phyloP scores from a whole-genome alignment of 2,113 vertebrate genomes.

The Coracopsis vasa region DNA sequence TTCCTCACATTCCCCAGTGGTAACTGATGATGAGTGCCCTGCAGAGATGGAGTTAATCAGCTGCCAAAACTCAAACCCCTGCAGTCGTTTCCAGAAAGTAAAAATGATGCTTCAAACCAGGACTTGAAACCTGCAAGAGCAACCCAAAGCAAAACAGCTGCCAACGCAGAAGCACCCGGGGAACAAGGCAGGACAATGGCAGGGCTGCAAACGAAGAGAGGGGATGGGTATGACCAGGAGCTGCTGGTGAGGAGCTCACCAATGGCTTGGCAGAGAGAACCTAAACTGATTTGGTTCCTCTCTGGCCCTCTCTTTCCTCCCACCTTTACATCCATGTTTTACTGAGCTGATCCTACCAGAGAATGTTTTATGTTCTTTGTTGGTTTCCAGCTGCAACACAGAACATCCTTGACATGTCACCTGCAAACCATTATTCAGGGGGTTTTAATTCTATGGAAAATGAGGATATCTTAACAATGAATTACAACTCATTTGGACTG shows the following conservation, averaged over 20 bases:
- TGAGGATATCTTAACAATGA: background rate
- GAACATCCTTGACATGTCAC: background rate
- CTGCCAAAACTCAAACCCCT: slow-evolving; percentile 14
- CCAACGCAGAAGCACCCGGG: background rate
- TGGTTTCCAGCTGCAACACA: background rate
- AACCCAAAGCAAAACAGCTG: background rate
- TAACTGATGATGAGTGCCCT: background rate
- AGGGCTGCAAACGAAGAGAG: background rate
- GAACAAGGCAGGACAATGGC: accelerated
- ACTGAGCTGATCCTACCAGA: background rate
- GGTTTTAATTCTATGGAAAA: slow-evolving; percentile 12
- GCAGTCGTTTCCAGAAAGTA: background rate
- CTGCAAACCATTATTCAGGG: background rate
- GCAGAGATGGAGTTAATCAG: background rate
- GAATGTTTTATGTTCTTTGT: background rate
- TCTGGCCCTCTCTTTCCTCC: background rate
- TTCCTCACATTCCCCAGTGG: background rate
- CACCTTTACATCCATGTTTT: background rate
- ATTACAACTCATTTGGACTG: background rate
- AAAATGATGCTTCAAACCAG: background rate
- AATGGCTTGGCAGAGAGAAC: background rate
- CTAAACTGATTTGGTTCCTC: accelerated
- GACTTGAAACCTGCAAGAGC: background rate
- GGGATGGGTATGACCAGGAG: accelerated
- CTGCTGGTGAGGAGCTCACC: background rate